These are phyloP conservation scores for Pristis pectinata DNA, from an alignment of 2,797 vertebrate genomes.

Conservation along the genomic window DNA sequence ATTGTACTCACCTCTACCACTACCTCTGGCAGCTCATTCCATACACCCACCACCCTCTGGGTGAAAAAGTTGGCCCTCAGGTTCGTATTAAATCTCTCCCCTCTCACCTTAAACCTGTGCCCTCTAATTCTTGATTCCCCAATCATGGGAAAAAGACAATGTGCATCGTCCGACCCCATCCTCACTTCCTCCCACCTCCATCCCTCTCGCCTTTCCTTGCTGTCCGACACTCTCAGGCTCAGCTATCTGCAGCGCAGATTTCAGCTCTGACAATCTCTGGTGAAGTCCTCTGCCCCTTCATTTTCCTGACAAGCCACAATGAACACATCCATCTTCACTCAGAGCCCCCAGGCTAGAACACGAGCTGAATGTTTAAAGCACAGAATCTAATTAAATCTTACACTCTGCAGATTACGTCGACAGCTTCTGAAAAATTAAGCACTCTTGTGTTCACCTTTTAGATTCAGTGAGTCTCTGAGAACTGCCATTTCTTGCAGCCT, in stretches of 20 bases:
- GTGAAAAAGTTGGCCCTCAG: no score
- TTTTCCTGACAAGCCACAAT: background rate
- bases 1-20: no score
- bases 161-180: background rate
- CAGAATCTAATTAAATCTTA: background rate
- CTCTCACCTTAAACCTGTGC: no score
- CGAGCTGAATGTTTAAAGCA: background rate
- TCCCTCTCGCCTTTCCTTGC: no score
- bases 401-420: background rate
- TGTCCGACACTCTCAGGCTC: no score
- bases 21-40: no score
- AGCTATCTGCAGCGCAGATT: constrained; percentile 38
- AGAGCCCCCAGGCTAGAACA: background rate
- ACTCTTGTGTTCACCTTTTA: no score
- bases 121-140: no score
- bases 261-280: background rate
- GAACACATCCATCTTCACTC: background rate
- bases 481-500: background rate
- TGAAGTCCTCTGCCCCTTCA: background rate
- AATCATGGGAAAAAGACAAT: no score
- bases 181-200: no score
- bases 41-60: no score
- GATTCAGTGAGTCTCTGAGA: background rate
- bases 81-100: no score
- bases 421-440: background rate